These are phyloP conservation scores for Drosophila kuntzei DNA, from an alignment of 2,888 invertebrate species.

Conservation along the genomic window DNA sequence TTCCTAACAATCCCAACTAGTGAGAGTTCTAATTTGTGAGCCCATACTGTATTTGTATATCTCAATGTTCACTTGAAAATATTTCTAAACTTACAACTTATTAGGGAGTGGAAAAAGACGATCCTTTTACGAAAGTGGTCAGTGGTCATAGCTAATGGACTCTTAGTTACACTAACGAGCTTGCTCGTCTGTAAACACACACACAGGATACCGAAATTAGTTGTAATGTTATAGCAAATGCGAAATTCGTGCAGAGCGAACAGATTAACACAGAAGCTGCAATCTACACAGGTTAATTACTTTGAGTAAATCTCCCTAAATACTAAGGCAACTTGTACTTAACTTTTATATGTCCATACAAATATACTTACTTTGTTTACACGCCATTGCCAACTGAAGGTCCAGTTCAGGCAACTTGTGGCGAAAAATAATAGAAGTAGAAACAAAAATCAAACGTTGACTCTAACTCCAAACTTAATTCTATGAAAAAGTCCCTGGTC, in stretches of 20 bases:
- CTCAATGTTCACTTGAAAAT: not conserved
- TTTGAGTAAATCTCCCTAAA: conserved; percentile 46
- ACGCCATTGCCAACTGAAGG: conserved; percentile 4
- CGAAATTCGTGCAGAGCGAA: conserved; percentile 10
- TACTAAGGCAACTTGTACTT: conserved; percentile 62
- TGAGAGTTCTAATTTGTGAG: not conserved
- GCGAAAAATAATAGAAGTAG: not conserved
- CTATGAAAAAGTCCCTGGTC: conserved; percentile 12
- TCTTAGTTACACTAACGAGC: not conserved
- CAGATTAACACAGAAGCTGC: conserved; percentile 31
- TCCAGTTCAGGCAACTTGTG: not conserved
- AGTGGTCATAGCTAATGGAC: conserved; percentile 4
- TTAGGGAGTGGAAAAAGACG: not conserved
- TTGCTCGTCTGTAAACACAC: not conserved
- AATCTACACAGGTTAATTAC: conserved; percentile 58
- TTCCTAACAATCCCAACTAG: not conserved
- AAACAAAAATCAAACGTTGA: conserved; percentile 1
- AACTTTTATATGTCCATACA: conserved; percentile 37
- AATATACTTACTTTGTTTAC: conserved; percentile 9
- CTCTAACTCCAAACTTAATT: conserved; percentile 25
- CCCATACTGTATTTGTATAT: not conserved
- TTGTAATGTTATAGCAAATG: conserved; percentile 39
- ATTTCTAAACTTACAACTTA: not conserved
- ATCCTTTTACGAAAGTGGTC: not conserved
- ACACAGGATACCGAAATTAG: conserved; percentile 23